Percentiles rank a stretch among this genome's conserved stretches.
Evolutionary conservation across 2,797 vertebrate genomes (phyloP).

Genomic region (Cottoperca gobio): DNA sequence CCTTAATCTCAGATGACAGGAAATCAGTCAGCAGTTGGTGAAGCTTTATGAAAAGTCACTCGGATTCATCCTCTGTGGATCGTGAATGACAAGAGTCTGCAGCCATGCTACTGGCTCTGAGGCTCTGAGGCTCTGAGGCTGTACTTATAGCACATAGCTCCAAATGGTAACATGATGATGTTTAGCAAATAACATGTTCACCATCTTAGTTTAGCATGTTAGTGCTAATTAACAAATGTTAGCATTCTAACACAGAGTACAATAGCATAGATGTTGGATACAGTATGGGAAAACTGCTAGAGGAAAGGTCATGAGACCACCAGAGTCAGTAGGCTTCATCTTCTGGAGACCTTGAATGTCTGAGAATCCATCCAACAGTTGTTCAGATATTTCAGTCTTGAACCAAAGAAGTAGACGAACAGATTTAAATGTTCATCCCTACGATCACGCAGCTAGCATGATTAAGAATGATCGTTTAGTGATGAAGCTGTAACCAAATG

Average conservation of each 20-base stretch:
- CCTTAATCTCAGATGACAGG: background rate
- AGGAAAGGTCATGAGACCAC: too few relatives aligned
- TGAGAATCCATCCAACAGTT: background rate
- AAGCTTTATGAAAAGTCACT: background rate
- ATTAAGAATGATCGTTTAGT: background rate
- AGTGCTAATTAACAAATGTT: too few relatives aligned
- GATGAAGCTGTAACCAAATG: background rate
- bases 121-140: background rate
- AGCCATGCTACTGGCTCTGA: background rate
- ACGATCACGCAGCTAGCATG: background rate
- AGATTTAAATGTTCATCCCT: background rate
- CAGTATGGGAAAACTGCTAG: too few relatives aligned
- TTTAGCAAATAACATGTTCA: too few relatives aligned
- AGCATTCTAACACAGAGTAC: too few relatives aligned
- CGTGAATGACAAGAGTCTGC: background rate
- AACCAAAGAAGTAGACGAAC: background rate
- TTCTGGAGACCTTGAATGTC: too few relatives aligned
- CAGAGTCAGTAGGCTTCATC: too few relatives aligned
- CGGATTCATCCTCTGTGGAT: background rate
- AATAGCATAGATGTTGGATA: too few relatives aligned
- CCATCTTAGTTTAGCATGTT: too few relatives aligned
- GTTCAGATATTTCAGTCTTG: background rate
- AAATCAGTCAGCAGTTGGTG: background rate
- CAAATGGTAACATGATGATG: too few relatives aligned
- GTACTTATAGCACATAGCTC: too few relatives aligned